Evolutionary conservation across 1,140 invertebrate genomes (phyloP).

Genomic region (Eumeta japonica): DNA sequence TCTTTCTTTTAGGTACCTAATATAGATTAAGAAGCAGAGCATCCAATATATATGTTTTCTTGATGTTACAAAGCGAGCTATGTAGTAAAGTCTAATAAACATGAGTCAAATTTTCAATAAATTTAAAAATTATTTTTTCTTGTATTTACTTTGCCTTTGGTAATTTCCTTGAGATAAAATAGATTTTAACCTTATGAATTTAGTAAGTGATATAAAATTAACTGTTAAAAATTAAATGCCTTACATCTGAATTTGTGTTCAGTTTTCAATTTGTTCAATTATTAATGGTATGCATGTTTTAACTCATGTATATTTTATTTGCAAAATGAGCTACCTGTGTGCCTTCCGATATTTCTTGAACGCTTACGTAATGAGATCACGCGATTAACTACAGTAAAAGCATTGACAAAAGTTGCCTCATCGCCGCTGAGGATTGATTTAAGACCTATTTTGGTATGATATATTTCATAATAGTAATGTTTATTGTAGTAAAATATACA

Average conservation of each 20-base stretch:
- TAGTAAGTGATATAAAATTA: not conserved
- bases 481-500: not conserved
- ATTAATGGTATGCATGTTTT: not conserved
- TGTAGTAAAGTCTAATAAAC: no score
- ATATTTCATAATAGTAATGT: slow-evolving; percentile 6
- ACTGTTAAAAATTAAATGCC: not conserved
- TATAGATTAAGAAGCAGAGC: no score
- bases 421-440: slow-evolving; percentile 87
- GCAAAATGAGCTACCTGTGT: slow-evolving; percentile 73
- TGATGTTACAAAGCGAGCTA: no score
- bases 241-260: not conserved
- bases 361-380: slow-evolving; percentile 96
- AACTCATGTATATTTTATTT: slow-evolving; percentile 26
- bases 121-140: no score
- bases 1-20: no score
- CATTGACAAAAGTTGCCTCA: slow-evolving; percentile 89
- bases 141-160: no score
- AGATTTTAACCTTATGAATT: not conserved
- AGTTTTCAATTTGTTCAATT: slow-evolving; percentile 5
- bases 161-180: not conserved
- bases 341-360: slow-evolving; percentile 92
- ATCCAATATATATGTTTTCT: no score
- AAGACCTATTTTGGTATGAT: slow-evolving; percentile 75
- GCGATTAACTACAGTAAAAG: slow-evolving; percentile 92
- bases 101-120: no score